These are phyloP conservation scores for Chloroceryle aenea DNA, from an alignment of 2,113 vertebrate genomes.

Conservation along the genomic window DNA sequence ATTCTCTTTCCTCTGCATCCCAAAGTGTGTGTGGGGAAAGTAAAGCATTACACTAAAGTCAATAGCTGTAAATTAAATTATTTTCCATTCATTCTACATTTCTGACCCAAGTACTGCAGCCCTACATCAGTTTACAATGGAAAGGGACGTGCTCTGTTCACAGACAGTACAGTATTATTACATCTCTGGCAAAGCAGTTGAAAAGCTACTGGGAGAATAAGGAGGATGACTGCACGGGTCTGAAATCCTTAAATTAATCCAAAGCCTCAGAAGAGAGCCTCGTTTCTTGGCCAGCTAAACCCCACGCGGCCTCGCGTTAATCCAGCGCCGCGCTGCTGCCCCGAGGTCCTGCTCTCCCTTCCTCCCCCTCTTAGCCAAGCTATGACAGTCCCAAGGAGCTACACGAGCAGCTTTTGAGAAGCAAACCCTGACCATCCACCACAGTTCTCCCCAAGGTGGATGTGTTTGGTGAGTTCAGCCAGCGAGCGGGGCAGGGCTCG, in stretches of 20 bases:
- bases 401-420: no score
- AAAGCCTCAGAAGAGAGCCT: background rate
- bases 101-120: background rate
- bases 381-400: background rate
- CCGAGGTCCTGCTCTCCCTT: background rate
- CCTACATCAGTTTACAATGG: background rate
- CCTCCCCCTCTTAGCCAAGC: no score
- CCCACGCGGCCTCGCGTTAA: rapidly evolving
- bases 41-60: background rate
- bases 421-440: background rate
- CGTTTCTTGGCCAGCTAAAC: background rate
- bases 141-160: background rate
- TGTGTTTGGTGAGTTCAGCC: no score
- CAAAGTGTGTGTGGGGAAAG: background rate
- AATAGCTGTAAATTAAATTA: background rate
- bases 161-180: background rate
- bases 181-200: background rate
- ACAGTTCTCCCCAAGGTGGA: background rate
- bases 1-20: background rate
- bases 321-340: rapidly evolving
- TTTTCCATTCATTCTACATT: rapidly evolving
- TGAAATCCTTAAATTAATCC: background rate
- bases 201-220: background rate
- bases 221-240: rapidly evolving
- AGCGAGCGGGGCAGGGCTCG: background rate